Percentiles rank a stretch among this genome's conserved stretches.
These are phyloP conservation scores for Chondrilla cf. caribensis DNA, from an alignment of 37 sponge, comb jelly and placozoan genomes.

Conservation along the genomic window DNA sequence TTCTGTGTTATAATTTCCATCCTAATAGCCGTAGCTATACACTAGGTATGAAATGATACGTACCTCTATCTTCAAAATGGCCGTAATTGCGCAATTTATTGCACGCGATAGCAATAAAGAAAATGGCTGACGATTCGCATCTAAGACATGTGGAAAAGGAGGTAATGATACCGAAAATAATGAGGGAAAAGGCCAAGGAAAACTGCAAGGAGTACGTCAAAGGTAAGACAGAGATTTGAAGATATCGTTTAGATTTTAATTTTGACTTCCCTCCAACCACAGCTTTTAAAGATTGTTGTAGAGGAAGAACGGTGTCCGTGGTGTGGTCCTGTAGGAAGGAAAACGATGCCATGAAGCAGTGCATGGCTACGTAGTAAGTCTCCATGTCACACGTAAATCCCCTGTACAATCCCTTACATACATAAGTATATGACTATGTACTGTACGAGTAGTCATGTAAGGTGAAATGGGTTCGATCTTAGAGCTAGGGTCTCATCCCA, in stretches of 20 bases:
- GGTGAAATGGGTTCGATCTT: too few relatives aligned
- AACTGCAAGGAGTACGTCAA: conserved; percentile 66
- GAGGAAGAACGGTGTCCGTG: conserved; percentile 71
- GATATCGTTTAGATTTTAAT: not conserved
- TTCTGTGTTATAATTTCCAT: too few relatives aligned
- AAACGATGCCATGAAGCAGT: conserved; percentile 58
- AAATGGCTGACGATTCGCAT: not conserved
- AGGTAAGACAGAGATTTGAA: conserved; percentile 28
- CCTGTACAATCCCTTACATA: not conserved
- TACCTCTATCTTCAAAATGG: too few relatives aligned
- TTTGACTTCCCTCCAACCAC: not conserved
- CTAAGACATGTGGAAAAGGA: conserved; percentile 79
- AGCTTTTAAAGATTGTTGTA: conserved; percentile 80
- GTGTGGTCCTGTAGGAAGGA: conserved; percentile 64
- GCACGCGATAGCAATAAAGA: not conserved
- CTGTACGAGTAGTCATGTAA: too few relatives aligned
- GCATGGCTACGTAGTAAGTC: conserved; percentile 52
- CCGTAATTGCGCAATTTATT: too few relatives aligned
- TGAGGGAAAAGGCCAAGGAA: conserved; percentile 59
- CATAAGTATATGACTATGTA: not conserved
- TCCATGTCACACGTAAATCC: too few relatives aligned
- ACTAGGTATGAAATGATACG: too few relatives aligned
- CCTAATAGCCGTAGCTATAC: too few relatives aligned
- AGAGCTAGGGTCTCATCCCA: too few relatives aligned
- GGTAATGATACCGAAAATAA: conserved; percentile 76